Conservation (phyloP, 1,140 invertebrate genomes). For the Stegodyphus dumicola region DNA sequence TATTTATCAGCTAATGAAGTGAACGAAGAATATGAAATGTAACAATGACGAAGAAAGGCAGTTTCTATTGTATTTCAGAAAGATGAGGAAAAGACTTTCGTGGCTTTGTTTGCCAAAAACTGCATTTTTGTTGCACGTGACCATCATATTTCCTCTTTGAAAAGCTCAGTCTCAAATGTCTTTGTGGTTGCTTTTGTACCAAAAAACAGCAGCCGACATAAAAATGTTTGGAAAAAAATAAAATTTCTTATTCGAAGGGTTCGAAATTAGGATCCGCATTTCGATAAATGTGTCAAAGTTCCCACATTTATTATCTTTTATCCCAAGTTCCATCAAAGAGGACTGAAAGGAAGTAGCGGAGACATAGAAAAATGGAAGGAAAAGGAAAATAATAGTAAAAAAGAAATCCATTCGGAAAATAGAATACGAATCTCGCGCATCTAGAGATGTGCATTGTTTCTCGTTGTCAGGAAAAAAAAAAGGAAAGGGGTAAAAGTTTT, state of each 20-base stretch:
- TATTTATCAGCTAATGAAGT: too few relatives aligned
- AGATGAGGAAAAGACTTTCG: too few relatives aligned
- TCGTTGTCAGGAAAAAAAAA: background rate
- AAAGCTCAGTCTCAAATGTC: background rate
- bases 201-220: background rate
- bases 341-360: background rate
- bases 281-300: slow-evolving; percentile 13
- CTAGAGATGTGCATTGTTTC: too few relatives aligned
- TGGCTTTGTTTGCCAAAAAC: too few relatives aligned
- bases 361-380: slow-evolving; percentile 4
- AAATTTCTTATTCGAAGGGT: slow-evolving; percentile 1
- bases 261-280: slow-evolving; percentile 5
- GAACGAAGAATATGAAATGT: too few relatives aligned
- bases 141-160: background rate
- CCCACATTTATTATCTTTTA: slow-evolving; percentile 31
- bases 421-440: too few relatives aligned
- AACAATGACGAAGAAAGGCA: too few relatives aligned
- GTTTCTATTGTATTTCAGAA: too few relatives aligned
- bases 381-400: background rate
- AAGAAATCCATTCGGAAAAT: background rate
- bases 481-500: background rate
- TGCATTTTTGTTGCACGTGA: too few relatives aligned
- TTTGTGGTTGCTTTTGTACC: background rate
- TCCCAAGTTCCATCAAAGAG: background rate
- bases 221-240: too few relatives aligned